Percentiles rank a stretch among this genome's conserved stretches.
Conservation (phyloP, 2,888 invertebrate genomes). For the Allophyes oxyacanthae region DNA sequence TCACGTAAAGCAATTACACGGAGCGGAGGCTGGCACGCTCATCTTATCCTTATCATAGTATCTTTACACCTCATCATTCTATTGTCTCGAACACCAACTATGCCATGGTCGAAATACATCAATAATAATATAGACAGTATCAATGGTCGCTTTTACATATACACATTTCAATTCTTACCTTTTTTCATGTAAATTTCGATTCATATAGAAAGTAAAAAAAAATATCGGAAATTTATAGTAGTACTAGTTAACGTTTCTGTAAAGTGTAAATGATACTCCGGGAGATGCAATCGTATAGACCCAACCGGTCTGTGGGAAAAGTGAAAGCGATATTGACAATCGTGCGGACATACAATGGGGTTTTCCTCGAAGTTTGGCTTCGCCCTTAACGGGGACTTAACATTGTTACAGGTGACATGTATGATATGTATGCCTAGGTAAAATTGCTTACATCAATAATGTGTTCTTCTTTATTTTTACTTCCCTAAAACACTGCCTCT, state of each 20-base stretch:
- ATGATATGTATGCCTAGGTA: too few relatives aligned
- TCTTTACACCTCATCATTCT: slow-evolving; percentile 53
- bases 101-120: slow-evolving; percentile 33
- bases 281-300: slow-evolving; percentile 24
- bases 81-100: slow-evolving; percentile 52
- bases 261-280: slow-evolving; percentile 30
- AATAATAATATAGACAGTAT: slow-evolving; percentile 17
- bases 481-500: too few relatives aligned
- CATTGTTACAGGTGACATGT: too few relatives aligned
- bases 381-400: too few relatives aligned
- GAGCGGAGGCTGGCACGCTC: slow-evolving; percentile 43
- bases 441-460: too few relatives aligned
- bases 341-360: slow-evolving; percentile 20
- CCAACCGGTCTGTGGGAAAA: slow-evolving; percentile 39
- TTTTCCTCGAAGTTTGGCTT: slow-evolving; percentile 9
- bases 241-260: slow-evolving; percentile 20
- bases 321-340: slow-evolving; percentile 54
- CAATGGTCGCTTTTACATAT: slow-evolving; percentile 19
- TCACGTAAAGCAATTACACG: slow-evolving; percentile 70
- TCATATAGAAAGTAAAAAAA: too few relatives aligned
- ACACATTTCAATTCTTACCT: too few relatives aligned
- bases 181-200: too few relatives aligned
- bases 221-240: too few relatives aligned
- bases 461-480: too few relatives aligned
- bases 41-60: slow-evolving; percentile 58